phyloP scores from a whole-genome alignment of 2,113 vertebrate species.

The Macrotus californicus region DNA sequence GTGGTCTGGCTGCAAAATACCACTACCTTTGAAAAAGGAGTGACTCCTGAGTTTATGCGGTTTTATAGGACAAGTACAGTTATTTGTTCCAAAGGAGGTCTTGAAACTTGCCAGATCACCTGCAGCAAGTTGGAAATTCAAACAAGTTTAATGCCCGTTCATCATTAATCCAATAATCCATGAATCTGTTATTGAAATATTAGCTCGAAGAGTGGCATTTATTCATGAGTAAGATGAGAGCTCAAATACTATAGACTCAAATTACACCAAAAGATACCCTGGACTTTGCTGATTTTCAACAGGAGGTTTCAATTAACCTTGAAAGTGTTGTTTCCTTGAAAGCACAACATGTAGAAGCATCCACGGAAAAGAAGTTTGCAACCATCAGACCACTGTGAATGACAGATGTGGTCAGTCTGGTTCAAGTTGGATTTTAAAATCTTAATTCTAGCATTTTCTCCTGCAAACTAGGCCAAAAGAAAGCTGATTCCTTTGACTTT shows the following conservation, averaged over 20 bases:
- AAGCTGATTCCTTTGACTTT: neutral
- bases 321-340: neutral
- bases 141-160: slow-evolving; percentile 3
- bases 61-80: neutral
- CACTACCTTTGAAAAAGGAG: slow-evolving; percentile 16
- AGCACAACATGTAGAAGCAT: neutral
- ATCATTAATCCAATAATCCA: slow-evolving; percentile 26
- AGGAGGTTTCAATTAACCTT: slow-evolving; percentile 50
- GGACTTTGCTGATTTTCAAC: slow-evolving; percentile 8
- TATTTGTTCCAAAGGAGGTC: slow-evolving; percentile 20
- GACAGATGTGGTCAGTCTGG: neutral
- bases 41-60: neutral
- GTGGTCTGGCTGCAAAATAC: neutral
- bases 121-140: slow-evolving; percentile 48
- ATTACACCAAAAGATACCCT: neutral
- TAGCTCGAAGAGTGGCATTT: neutral
- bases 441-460: neutral
- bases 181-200: neutral
- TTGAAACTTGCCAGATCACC: slow-evolving; percentile 9
- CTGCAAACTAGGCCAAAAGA: neutral
- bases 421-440: neutral
- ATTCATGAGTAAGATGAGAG: neutral
- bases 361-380: neutral
- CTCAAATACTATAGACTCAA: neutral
- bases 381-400: neutral